Evolutionary conservation across 2,113 vertebrate genomes (phyloP).

Genomic region (Platanista minor): DNA sequence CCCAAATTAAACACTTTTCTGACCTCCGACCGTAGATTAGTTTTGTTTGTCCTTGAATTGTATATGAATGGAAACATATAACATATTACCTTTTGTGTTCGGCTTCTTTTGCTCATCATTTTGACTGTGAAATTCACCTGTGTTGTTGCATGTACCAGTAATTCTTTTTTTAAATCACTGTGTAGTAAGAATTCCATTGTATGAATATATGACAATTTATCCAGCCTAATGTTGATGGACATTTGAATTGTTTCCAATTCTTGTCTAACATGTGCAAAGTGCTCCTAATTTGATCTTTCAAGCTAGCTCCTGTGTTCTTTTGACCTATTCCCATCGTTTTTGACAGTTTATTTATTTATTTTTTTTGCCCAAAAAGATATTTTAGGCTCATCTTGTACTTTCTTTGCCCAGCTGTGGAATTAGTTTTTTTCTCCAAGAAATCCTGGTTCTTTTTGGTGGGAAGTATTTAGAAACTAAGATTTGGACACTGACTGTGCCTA

Average conservation of each 20-base stretch:
- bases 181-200: neutral
- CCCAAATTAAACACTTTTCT: neutral
- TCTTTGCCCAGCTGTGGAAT: neutral
- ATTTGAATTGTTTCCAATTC: neutral
- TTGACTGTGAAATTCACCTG: neutral
- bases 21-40: neutral
- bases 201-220: neutral
- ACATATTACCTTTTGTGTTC: neutral
- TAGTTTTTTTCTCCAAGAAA: neutral
- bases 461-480: neutral
- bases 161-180: neutral
- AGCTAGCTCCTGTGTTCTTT: neutral
- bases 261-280: neutral
- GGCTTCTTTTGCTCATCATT: neutral
- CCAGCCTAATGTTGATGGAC: neutral
- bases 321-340: neutral
- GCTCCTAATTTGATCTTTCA: neutral
- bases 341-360: neutral
- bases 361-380: neutral
- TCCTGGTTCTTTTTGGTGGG: neutral
- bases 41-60: neutral
- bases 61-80: rapidly evolving
- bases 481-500: neutral
- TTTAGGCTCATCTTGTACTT: neutral
- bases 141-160: neutral